Conservation (phyloP, 2,888 invertebrate species). For the Meandrusa payeni region DNA sequence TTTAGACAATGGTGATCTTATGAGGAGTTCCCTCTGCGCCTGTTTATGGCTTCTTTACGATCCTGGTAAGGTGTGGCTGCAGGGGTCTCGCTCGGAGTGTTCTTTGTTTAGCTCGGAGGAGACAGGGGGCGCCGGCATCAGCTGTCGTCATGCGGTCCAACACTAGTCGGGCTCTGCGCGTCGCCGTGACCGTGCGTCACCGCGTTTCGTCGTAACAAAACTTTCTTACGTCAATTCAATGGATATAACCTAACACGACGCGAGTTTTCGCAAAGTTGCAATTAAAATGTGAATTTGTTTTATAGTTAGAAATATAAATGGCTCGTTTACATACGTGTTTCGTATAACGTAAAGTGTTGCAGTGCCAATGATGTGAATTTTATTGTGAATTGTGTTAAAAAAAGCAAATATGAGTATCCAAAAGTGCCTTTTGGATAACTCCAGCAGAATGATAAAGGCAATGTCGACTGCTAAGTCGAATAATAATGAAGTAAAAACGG, state of each 20-base stretch:
- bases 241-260: slow-evolving; percentile 77
- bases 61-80: slow-evolving; percentile 47
- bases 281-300: slow-evolving; percentile 63
- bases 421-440: slow-evolving; percentile 77
- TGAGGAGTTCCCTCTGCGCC: slow-evolving; percentile 13
- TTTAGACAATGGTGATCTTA: slow-evolving; percentile 10
- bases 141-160: slow-evolving; percentile 40
- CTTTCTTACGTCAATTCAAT: slow-evolving; percentile 80
- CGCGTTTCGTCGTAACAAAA: slow-evolving; percentile 47
- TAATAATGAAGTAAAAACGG: slow-evolving; percentile 69
- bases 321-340: slow-evolving; percentile 44
- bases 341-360: slow-evolving; percentile 48
- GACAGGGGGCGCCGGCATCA: slow-evolving; percentile 49
- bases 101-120: slow-evolving; percentile 40
- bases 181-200: slow-evolving; percentile 39
- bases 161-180: slow-evolving; percentile 48
- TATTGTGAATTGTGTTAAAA: slow-evolving; percentile 48
- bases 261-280: slow-evolving; percentile 38
- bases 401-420: slow-evolving; percentile 74
- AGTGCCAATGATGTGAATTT: slow-evolving; percentile 66
- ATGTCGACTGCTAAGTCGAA: slow-evolving; percentile 73
- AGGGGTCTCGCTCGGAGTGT: slow-evolving; percentile 24
- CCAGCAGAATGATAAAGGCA: slow-evolving; percentile 77
- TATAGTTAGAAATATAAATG: slow-evolving; percentile 39
- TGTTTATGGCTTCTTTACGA: slow-evolving; percentile 21